phyloP scores from a whole-genome alignment of 2,888 invertebrate genomes.

The Caenorhabditis plicata region DNA sequence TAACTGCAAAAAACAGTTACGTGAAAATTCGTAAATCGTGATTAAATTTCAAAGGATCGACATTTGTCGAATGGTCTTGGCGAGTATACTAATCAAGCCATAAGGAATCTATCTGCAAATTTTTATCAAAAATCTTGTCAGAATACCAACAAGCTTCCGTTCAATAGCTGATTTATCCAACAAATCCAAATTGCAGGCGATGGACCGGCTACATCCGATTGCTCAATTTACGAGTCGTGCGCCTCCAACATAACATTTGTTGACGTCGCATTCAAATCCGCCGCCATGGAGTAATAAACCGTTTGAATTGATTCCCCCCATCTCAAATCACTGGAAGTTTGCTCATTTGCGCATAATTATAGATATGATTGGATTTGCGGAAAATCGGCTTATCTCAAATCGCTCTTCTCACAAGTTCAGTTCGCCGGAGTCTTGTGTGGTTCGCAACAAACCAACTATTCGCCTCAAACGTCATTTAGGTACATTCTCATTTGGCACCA shows the following conservation, averaged over 20 bases:
- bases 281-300: slow-evolving; percentile 47
- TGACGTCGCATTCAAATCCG: slow-evolving; percentile 54
- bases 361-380: slow-evolving; percentile 61
- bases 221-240: slow-evolving; percentile 42
- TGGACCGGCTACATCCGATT: slow-evolving; percentile 49
- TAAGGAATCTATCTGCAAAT: too few species aligned
- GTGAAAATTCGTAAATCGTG: too few species aligned
- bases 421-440: slow-evolving; percentile 45
- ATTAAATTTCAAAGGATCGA: too few species aligned
- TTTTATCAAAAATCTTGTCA: too few species aligned
- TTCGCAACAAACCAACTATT: too few species aligned
- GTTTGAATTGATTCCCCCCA: not conserved
- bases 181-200: slow-evolving; percentile 35
- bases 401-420: slow-evolving; percentile 58
- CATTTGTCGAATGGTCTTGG: too few species aligned
- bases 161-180: slow-evolving; percentile 2
- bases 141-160: too few species aligned
- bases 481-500: slow-evolving; percentile 57
- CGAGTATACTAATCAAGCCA: too few species aligned
- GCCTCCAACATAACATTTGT: slow-evolving; percentile 49
- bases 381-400: slow-evolving; percentile 39
- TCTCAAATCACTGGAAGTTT: not conserved
- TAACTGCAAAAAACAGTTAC: too few species aligned
- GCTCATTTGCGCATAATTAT: not conserved
- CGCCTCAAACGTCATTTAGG: slow-evolving; percentile 12